A percentile compares a stretch with the other conserved stretches of the same genome.
phyloP scores from a whole-genome alignment of 1,140 invertebrate species.

The Apis dorsata region DNA sequence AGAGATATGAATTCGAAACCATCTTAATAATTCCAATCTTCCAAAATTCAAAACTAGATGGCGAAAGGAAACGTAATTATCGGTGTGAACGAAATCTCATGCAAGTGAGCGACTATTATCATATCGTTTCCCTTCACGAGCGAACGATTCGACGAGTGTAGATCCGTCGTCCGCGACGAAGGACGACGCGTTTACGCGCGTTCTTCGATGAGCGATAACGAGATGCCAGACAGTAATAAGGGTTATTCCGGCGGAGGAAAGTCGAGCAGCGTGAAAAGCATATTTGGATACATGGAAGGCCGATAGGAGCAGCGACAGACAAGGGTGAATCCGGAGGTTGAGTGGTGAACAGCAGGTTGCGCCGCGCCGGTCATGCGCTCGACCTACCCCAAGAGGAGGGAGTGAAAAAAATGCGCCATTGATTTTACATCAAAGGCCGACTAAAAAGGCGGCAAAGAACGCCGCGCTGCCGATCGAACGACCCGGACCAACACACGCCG shows the following conservation, averaged over 20 bases:
- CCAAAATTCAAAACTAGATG: too few relatives aligned
- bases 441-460: constrained; percentile 79
- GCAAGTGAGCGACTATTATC: neutral
- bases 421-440: constrained; percentile 80
- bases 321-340: constrained; percentile 57
- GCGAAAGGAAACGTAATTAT: neutral
- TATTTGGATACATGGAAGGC: constrained; percentile 60
- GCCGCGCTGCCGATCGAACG: constrained; percentile 75
- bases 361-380: constrained; percentile 68
- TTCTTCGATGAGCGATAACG: constrained; percentile 52
- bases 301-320: constrained; percentile 47
- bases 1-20: constrained; percentile 18
- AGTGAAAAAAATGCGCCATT: constrained; percentile 75
- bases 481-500: constrained; percentile 71
- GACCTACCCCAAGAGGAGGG: constrained; percentile 73
- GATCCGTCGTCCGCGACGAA: constrained; percentile 31
- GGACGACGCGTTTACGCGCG: neutral
- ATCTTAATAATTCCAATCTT: neutral
- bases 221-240: constrained; percentile 54
- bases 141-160: constrained; percentile 51
- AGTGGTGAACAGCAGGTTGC: constrained; percentile 60
- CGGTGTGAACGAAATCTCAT: constrained; percentile 24
- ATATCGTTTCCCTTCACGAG: constrained; percentile 46
- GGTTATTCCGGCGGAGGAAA: constrained; percentile 43
- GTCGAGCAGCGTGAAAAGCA: constrained; percentile 38